phyloP scores from a whole-genome alignment of 1,140 invertebrate species.

The Temnothorax longispinosus region DNA sequence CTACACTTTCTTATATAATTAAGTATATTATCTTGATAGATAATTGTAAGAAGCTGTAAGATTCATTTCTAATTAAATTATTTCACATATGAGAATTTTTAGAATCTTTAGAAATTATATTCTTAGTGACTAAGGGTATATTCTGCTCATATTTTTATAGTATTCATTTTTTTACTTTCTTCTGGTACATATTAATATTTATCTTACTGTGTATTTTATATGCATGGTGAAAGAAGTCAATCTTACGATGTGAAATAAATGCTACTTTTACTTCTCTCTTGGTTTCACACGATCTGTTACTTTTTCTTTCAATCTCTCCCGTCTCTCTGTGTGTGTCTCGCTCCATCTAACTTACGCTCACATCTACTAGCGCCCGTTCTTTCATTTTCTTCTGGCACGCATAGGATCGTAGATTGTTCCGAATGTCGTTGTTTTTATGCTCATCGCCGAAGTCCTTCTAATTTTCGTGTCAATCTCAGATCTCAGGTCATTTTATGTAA shows the following conservation, averaged over 20 bases:
- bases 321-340: neutral
- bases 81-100: neutral
- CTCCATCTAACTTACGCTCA: neutral
- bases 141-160: neutral
- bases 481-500: neutral
- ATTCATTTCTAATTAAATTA: constrained; percentile 24
- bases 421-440: neutral
- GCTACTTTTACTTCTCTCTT: constrained; percentile 4
- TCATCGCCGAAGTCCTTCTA: neutral
- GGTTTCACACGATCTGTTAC: neutral
- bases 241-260: constrained; percentile 7
- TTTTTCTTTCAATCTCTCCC: neutral
- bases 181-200: neutral
- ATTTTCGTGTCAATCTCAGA: neutral
- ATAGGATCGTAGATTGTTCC: neutral
- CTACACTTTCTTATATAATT: neutral
- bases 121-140: neutral
- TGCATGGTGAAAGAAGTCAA: neutral
- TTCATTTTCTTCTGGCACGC: constrained; percentile 7
- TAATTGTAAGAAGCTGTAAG: neutral
- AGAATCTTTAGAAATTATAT: neutral
- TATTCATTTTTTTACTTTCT: neutral
- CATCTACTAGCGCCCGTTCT: neutral
- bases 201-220: neutral
- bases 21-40: neutral